phyloP scores from a whole-genome alignment of 35 echinoderm and acorn worm genomes.

The Heliocidaris tuberculata region DNA sequence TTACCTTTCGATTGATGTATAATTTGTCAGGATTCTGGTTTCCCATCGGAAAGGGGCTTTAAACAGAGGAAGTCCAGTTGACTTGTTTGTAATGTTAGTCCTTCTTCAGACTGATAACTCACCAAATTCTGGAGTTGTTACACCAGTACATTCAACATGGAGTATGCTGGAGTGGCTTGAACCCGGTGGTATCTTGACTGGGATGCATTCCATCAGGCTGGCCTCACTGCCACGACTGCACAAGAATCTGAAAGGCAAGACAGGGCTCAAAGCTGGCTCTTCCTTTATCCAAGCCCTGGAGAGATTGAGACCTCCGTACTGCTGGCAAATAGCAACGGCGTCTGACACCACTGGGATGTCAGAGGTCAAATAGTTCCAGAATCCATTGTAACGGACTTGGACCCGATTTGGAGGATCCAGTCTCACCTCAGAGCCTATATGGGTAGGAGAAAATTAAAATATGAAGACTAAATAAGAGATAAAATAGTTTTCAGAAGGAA shows the following conservation, averaged over 20 bases:
- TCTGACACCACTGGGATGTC: background rate
- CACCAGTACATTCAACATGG: background rate
- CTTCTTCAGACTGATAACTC: background rate
- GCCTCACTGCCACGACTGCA: conserved; percentile 3
- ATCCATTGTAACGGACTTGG: background rate
- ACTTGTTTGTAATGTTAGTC: no score
- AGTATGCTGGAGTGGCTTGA: background rate
- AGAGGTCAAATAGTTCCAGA: background rate
- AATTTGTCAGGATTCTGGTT: no score
- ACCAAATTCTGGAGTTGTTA: background rate
- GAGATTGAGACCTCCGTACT: background rate
- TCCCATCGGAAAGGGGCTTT: no score
- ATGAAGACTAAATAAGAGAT: no score
- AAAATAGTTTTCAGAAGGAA: no score
- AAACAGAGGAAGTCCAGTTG: no score
- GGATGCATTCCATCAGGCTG: conserved; percentile 5
- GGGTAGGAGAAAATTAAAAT: background rate
- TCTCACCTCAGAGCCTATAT: background rate
- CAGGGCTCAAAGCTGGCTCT: background rate
- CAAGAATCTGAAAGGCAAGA: background rate
- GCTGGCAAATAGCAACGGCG: background rate
- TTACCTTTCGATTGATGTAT: no score
- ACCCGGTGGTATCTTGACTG: background rate
- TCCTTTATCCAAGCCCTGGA: background rate
- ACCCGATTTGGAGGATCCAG: background rate